Conservation (phyloP, 2,797 vertebrate species). For the Falco rusticolus region DNA sequence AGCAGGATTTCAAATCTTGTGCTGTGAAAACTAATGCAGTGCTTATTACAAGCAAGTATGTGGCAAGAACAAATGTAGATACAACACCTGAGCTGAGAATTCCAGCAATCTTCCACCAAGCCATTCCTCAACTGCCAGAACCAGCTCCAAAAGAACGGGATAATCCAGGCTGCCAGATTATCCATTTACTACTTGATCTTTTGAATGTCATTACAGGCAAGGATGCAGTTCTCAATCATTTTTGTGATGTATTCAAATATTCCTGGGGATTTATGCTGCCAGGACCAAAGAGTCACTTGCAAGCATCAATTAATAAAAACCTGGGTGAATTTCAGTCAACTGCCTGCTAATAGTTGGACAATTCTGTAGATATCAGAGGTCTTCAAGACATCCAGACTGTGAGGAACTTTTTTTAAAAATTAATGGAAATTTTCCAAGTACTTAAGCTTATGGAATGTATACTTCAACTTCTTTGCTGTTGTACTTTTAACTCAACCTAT, state of each 20-base stretch:
- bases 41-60: background rate
- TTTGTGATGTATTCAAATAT: background rate
- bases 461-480: background rate
- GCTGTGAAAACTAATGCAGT: background rate
- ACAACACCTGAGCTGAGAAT: background rate
- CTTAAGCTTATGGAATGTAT: background rate
- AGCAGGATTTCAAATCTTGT: background rate
- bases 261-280: background rate
- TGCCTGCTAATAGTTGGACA: background rate
- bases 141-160: background rate
- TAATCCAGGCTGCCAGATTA: background rate
- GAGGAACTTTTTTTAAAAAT: background rate
- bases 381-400: background rate
- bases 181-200: background rate
- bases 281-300: background rate
- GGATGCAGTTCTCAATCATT: background rate
- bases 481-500: background rate
- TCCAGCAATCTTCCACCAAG: background rate
- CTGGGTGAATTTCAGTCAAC: background rate
- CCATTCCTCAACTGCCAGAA: background rate
- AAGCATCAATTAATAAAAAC: background rate
- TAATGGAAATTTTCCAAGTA: background rate
- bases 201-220: background rate
- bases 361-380: background rate
- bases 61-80: background rate